These are phyloP conservation scores for Drosophila mayaguana DNA, from an alignment of 2,888 invertebrate species.

Conservation along the genomic window DNA sequence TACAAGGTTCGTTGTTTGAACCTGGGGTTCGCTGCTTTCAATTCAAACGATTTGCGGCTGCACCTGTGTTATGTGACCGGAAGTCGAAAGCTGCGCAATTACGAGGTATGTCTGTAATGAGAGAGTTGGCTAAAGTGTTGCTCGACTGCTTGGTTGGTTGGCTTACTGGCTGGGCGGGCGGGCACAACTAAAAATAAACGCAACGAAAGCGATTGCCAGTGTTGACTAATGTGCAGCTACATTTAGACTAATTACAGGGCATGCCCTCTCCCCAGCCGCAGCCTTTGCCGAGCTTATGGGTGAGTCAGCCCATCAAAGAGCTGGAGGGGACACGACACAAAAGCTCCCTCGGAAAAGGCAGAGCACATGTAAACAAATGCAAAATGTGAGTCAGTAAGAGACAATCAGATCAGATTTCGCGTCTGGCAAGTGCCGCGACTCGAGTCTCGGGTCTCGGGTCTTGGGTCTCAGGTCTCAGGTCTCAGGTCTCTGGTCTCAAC, in stretches of 20 bases:
- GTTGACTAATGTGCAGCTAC: conserved; percentile 63
- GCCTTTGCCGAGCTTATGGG: conserved; percentile 21
- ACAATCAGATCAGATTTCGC: conserved; percentile 66
- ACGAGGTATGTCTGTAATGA: conserved; percentile 56
- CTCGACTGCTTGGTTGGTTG: neutral
- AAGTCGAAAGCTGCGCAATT: conserved; percentile 63
- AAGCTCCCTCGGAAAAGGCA: conserved; percentile 15
- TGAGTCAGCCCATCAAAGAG: conserved; percentile 50
- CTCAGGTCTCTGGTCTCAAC: neutral
- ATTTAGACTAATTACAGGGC: conserved; percentile 68
- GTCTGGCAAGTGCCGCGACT: conserved; percentile 54
- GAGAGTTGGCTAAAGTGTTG: conserved; percentile 43
- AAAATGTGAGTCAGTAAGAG: conserved; percentile 55
- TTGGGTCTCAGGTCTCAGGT: neutral
- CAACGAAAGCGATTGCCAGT: conserved; percentile 38
- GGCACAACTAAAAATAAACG: conserved; percentile 33
- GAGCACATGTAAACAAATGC: conserved; percentile 52
- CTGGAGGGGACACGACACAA: neutral
- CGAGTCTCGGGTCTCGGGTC: neutral
- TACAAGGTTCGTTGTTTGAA: conserved; percentile 13
- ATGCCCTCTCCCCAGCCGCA: conserved; percentile 9
- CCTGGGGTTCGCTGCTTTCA: neutral
- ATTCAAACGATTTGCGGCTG: conserved; percentile 37
- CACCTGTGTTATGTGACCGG: conserved; percentile 70
- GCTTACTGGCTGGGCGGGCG: conserved; percentile 12